These are phyloP conservation scores for Bolborhynchus lineola DNA, from an alignment of 2,113 vertebrate species.

Conservation along the genomic window DNA sequence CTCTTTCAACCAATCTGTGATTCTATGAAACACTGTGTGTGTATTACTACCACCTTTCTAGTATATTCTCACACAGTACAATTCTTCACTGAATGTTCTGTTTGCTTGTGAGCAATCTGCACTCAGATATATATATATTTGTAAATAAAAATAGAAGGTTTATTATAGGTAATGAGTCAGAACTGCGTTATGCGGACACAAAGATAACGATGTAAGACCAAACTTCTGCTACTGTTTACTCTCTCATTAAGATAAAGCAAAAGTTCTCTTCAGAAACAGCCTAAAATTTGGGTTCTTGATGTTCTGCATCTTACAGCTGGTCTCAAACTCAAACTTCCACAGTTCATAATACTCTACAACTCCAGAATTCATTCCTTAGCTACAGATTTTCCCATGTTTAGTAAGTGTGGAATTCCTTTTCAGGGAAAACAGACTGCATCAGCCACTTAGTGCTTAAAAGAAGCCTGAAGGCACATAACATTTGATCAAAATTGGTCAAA, in stretches of 20 bases:
- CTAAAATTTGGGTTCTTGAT: not conserved
- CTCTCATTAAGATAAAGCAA: not conserved
- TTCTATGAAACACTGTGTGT: not conserved
- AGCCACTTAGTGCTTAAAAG: not conserved
- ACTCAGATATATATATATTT: not conserved
- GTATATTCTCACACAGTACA: not conserved
- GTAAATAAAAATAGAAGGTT: not conserved
- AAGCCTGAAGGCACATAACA: not conserved
- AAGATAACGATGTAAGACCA: not conserved
- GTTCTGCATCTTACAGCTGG: not conserved
- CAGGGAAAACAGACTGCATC: not conserved
- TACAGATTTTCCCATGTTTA: not conserved
- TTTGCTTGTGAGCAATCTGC: not conserved
- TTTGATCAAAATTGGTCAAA: not conserved
- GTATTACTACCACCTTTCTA: not conserved
- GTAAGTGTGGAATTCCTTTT: not conserved
- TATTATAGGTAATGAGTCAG: not conserved
- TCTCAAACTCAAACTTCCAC: not conserved
- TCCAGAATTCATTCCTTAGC: not conserved
- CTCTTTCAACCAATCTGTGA: not conserved
- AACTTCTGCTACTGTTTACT: not conserved
- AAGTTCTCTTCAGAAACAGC: not conserved
- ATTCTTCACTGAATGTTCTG: not conserved
- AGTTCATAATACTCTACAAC: not conserved
- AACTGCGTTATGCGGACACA: not conserved